A percentile compares a stretch with the other conserved stretches of the same genome.
Evolutionary conservation across 2,888 invertebrate species (phyloP).

Genomic region (Drosophila recens): DNA sequence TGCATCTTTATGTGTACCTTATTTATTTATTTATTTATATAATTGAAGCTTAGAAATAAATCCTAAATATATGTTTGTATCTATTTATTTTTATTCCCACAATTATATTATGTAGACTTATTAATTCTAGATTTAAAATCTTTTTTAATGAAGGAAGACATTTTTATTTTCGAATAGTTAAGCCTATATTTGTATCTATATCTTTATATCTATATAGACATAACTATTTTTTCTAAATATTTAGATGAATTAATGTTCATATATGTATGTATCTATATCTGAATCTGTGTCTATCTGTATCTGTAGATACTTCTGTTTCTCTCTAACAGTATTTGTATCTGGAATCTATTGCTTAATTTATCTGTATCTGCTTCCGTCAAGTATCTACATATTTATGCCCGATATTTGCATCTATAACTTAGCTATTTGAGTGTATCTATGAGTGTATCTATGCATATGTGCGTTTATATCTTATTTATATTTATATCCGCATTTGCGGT

Average conservation of each 20-base stretch:
- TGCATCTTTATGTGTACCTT: not conserved
- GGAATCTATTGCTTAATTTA: not conserved
- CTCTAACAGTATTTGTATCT: slow-evolving; percentile 12
- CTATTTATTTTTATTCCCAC: too few species aligned
- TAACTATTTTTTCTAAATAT: not conserved
- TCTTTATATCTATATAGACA: too few species aligned
- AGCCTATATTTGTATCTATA: too few species aligned
- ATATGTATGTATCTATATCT: not conserved
- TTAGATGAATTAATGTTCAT: not conserved
- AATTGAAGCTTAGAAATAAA: not conserved
- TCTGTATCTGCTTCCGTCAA: not conserved
- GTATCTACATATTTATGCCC: slow-evolving; percentile 6
- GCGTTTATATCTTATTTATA: slow-evolving; percentile 23
- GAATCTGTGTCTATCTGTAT: slow-evolving; percentile 9
- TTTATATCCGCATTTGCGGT: slow-evolving; percentile 64
- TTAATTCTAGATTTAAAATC: too few species aligned
- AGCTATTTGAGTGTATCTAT: not conserved
- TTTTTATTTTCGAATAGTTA: too few species aligned
- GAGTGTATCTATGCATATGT: not conserved
- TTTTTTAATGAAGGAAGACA: too few species aligned
- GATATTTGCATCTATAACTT: slow-evolving; percentile 6
- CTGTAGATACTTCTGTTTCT: too few species aligned
- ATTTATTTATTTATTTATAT: not conserved
- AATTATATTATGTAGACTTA: too few species aligned
- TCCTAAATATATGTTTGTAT: not conserved